Base-by-base conservation (phyloP, 2,113 vertebrate species). In the Callaeas wilsoni region DNA sequence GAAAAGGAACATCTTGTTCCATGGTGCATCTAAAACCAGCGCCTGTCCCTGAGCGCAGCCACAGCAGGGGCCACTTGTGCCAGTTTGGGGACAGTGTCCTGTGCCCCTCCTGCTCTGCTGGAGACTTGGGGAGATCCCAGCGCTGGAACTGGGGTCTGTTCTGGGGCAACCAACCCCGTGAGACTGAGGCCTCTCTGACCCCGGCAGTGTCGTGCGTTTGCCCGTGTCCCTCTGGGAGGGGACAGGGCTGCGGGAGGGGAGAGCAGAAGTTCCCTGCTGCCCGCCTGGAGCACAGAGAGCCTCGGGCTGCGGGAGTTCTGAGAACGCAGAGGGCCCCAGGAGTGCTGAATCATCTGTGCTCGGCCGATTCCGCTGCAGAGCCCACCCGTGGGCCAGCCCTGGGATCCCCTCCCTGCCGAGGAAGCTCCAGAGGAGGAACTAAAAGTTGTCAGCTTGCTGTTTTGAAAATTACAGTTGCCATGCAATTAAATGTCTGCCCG, bases 21-120 rank as follows among this genome's bases (percentile, higher is more conserved):
- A 1, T 0, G 6, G 50, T 1, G 1, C n/a, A 9, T 6, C 39
- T 46, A 2, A 12, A 8, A 18, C 2, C 69, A 50, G 35, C 62
- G 4, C 23, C 84, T 80, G 12, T 3, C 16, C 11, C 2, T 1
- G 21, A 1, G 67, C 57, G 2, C 7, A 3, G 46, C 1, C 75
- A 12, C 50, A 15, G 76, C 87, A 22, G 74, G 30, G 30, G 35
- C 44, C 29, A 0, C 13, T 5, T 0, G n/a, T 7, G 74, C 29
- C 23, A 5, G 6, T 23, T 15, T 47, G 81, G 60, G 84, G 42
- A 5, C 79, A 30, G 12, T 6, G 19, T 37, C 23, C 47, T 47
- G 42, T 6, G 0, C 29, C 65, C 62, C 3, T 33, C 42, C 52
- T 46, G 68, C 57, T 11, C 27, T 16, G 32, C 80, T 39, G 69